Conservation (phyloP, 1,140 invertebrate species). For the Drosophila repleta region DNA sequence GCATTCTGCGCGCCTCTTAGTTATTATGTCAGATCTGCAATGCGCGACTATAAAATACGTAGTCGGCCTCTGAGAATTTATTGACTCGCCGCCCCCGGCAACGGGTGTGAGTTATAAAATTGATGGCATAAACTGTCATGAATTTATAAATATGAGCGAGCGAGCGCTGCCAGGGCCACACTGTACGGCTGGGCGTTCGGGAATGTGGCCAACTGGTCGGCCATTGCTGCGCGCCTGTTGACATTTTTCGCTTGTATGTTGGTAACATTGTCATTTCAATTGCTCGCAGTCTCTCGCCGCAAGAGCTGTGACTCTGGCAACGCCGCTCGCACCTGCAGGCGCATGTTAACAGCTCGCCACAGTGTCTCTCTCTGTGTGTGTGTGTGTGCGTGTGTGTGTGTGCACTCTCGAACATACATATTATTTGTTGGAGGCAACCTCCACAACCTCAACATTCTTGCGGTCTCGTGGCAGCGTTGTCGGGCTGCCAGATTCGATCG, state of each 20-base stretch:
- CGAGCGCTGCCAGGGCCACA: conserved; percentile 17
- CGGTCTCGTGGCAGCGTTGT: conserved; percentile 38
- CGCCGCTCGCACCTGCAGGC: conserved; percentile 40
- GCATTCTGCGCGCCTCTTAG: conserved; percentile 78
- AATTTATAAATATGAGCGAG: conserved; percentile 67
- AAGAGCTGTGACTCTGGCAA: conserved; percentile 35
- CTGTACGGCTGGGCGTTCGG: conserved; percentile 14
- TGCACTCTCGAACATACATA: conserved; percentile 7
- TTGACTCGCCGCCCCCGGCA: conserved; percentile 75
- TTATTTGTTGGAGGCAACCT: conserved; percentile 13
- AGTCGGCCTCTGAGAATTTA: conserved; percentile 78
- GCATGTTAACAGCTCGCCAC: conserved; percentile 29
- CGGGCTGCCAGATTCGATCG: conserved; percentile 44
- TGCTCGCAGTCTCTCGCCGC: conserved; percentile 53
- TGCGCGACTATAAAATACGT: conserved; percentile 83
- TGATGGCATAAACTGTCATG: conserved; percentile 81
- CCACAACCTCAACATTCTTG: conserved; percentile 43
- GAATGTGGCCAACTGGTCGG: neutral
- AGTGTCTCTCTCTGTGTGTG: conserved; percentile 10
- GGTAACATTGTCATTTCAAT: conserved; percentile 73
- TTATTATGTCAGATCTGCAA: conserved; percentile 83
- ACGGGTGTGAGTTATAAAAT: conserved; percentile 81
- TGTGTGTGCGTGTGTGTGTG: neutral
- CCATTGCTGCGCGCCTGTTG: conserved; percentile 54
- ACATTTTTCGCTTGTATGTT: conserved; percentile 74